These are phyloP conservation scores for Chrysolina americana DNA, from an alignment of 2,888 invertebrate species.

Conservation along the genomic window DNA sequence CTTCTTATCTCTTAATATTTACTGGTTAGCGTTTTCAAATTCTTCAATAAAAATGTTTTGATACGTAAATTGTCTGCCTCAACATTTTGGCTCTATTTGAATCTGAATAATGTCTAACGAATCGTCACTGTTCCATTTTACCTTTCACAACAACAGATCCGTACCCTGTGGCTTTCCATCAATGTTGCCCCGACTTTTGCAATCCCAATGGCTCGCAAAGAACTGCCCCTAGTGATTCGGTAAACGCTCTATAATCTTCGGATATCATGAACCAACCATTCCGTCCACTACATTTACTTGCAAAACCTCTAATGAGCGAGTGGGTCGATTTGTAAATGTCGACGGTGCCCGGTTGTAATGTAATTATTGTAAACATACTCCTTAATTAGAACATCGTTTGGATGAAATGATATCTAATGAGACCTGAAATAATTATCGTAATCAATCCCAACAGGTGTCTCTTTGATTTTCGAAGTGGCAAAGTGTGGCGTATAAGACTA, in stretches of 20 bases:
- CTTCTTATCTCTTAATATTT: too few species aligned
- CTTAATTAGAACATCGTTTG: conserved; percentile 12
- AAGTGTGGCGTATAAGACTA: too few species aligned
- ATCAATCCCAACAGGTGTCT: not conserved
- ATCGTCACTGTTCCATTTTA: too few species aligned
- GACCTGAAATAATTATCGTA: not conserved
- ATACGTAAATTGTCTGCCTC: too few species aligned
- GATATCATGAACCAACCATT: conserved; percentile 49
- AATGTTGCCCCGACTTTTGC: not conserved
- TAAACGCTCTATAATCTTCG: conserved; percentile 51
- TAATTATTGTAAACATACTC: conserved; percentile 27
- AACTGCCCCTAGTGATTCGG: conserved; percentile 50
- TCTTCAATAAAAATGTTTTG: too few species aligned
- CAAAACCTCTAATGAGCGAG: conserved; percentile 45
- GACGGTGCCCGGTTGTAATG: not conserved
- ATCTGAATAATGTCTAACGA: too few species aligned
- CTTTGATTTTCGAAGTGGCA: not conserved
- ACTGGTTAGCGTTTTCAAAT: too few species aligned
- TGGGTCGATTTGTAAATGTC: conserved; percentile 43
- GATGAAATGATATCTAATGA: not conserved
- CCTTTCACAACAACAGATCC: not conserved
- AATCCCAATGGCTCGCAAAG: conserved; percentile 31
- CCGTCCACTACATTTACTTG: conserved; percentile 47
- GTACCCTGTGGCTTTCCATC: not conserved
- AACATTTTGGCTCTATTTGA: too few species aligned